Base-by-base conservation (phyloP, 2,113 vertebrate genomes). In the Mystacornis crossleyi region DNA sequence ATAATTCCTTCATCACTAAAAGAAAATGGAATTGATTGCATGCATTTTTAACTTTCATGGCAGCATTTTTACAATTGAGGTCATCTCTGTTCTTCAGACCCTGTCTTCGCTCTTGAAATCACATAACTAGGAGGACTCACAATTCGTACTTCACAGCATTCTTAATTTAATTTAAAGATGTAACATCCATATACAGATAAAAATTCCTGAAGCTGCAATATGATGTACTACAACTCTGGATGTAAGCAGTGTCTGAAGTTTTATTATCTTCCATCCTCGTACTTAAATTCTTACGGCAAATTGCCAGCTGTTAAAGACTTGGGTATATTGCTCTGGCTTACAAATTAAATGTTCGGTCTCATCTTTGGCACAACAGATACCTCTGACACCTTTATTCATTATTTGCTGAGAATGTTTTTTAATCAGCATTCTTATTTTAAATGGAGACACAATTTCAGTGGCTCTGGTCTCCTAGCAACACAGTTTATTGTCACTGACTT, bases 391-490 rank as follows among this genome's bases (percentile, higher is more conserved):
- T 92, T 92, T 84, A 57, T 71, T 86, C 72, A 61, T 78, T 81
- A 73, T 72, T 58, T 88, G 15, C 64, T 79, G 70, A 77, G 43
- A 90, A 62, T 58, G 23, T 16, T 83, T 83, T 89, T 81, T 84
- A 95, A 90, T 83, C 82, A 94, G 20, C 25, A 57, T 87, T 92
- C 36, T 75, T 83, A 78, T 72, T 95, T 86, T 47, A 84, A 93
- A 73, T 62, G 8, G 50, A 85, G 45, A 77, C 21, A 78, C 4
- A 51, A 36, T 89, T 95, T 91, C 65, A 53, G n/a, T 85, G 21
- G 8, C 38, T 93, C 19, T 55, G 8, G 85, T 96, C 29, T 95
- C 94, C 57, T 94, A 96, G 94, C 73, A 97, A 96, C 92, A 43
- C 1, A 43, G 33, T 73, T 94, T 89, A 91, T 54, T 93, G 34